phyloP scores from a whole-genome alignment of 2,888 invertebrate genomes.

The Pimpla rufipes region DNA sequence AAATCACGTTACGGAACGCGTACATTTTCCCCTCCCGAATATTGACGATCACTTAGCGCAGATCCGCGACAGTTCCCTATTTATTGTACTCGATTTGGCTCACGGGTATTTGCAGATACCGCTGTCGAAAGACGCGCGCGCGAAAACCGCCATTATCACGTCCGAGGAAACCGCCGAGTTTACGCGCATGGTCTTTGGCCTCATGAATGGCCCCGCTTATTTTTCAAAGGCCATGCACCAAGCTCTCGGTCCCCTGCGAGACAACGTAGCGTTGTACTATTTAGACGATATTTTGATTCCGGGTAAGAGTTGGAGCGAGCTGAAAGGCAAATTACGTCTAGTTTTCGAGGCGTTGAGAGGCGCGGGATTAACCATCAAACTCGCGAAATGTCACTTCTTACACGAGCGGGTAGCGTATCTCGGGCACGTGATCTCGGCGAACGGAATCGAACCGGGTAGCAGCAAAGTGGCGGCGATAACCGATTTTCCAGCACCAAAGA shows the following conservation, averaged over 20 bases:
- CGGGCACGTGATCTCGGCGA: slow-evolving; percentile 71
- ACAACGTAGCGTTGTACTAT: slow-evolving; percentile 71
- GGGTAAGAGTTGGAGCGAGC: slow-evolving; percentile 69
- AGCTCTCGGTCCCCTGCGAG: slow-evolving; percentile 58
- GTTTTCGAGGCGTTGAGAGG: slow-evolving; percentile 24
- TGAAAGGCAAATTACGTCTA: slow-evolving; percentile 66
- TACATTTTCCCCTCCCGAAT: slow-evolving; percentile 36
- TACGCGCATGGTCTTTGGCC: slow-evolving; percentile 50
- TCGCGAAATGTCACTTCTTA: slow-evolving; percentile 75
- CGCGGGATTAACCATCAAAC: slow-evolving; percentile 75
- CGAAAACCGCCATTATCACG: slow-evolving; percentile 66
- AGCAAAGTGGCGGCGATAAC: slow-evolving; percentile 69
- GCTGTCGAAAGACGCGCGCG: slow-evolving; percentile 27
- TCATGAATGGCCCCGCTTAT: too few relatives aligned
- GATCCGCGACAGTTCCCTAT: slow-evolving; percentile 2
- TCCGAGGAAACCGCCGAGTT: slow-evolving; percentile 61
- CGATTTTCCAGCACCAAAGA: slow-evolving; percentile 47
- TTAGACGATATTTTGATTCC: slow-evolving; percentile 76
- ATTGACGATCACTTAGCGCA: slow-evolving; percentile 51
- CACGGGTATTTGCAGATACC: slow-evolving; percentile 62
- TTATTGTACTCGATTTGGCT: slow-evolving; percentile 36
- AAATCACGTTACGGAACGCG: slow-evolving; percentile 32
- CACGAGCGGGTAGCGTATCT: slow-evolving; percentile 73
- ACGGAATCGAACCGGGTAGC: slow-evolving; percentile 59
- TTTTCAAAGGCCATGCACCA: slow-evolving; percentile 44